Percentiles rank a stretch among this genome's conserved stretches.
Conservation (phyloP, 2,888 invertebrate species). For the Ctena decussata region DNA sequence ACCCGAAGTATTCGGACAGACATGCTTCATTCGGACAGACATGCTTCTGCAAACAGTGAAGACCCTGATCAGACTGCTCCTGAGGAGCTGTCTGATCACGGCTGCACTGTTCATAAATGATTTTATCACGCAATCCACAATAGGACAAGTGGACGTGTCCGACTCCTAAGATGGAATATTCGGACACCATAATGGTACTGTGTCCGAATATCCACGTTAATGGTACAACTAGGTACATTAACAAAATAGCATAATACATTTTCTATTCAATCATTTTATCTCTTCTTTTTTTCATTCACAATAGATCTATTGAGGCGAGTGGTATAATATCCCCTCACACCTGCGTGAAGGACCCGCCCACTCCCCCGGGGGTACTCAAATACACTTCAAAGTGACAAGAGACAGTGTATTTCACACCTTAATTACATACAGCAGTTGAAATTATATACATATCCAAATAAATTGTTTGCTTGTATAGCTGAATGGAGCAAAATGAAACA, state of each 20-base stretch:
- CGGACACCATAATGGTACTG: too few relatives aligned
- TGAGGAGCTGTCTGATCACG: too few relatives aligned
- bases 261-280: constrained; percentile 5
- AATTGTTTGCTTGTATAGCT: constrained; percentile 7
- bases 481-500: neutral
- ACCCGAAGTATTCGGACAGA: too few relatives aligned
- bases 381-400: constrained; percentile 12
- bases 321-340: constrained; percentile 14
- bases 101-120: too few relatives aligned
- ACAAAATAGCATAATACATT: neutral
- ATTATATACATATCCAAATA: constrained; percentile 10
- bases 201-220: too few relatives aligned
- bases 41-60: too few relatives aligned
- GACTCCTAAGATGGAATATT: too few relatives aligned
- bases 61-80: too few relatives aligned
- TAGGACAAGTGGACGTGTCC: too few relatives aligned
- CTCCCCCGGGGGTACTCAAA: constrained; percentile 10
- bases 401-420: neutral
- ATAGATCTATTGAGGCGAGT: neutral
- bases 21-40: too few relatives aligned
- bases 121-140: too few relatives aligned
- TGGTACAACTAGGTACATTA: neutral
- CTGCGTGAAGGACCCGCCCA: neutral
- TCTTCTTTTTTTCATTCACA: neutral
- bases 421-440: constrained; percentile 5